These are phyloP conservation scores for Conomelus anceps DNA, from an alignment of 2,888 invertebrate species.

Conservation along the genomic window DNA sequence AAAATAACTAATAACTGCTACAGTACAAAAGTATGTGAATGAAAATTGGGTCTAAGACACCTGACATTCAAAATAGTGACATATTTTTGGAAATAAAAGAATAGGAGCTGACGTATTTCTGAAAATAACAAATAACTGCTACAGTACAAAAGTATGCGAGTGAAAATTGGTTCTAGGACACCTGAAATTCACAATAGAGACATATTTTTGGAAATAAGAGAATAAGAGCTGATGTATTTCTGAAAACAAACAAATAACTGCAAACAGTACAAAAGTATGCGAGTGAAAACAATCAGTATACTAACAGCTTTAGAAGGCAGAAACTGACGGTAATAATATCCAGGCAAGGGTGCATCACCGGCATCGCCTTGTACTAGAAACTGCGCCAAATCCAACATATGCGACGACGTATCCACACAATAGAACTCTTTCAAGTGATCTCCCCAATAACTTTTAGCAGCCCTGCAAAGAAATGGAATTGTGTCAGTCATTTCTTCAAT, in stretches of 20 bases:
- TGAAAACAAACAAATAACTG: neutral
- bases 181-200: too few species aligned
- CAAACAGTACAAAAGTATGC: too few species aligned
- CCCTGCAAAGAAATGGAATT: conserved; percentile 46
- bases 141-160: too few species aligned
- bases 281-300: neutral
- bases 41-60: too few species aligned
- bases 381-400: conserved; percentile 77
- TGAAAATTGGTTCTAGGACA: too few species aligned
- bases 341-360: conserved; percentile 56
- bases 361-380: conserved; percentile 61
- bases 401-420: conserved; percentile 71
- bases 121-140: neutral
- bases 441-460: conserved; percentile 65
- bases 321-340: conserved; percentile 72
- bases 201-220: too few species aligned
- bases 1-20: too few species aligned
- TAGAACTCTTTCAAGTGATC: conserved; percentile 70
- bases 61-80: too few species aligned
- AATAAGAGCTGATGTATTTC: too few species aligned
- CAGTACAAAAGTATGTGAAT: too few species aligned
- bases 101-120: too few species aligned
- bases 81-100: too few species aligned
- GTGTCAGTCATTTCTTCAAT: conserved; percentile 18
- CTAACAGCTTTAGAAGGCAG: conserved; percentile 48